Evolutionary conservation across 2,797 vertebrate genomes (phyloP).

Genomic region (Zalophus californianus): DNA sequence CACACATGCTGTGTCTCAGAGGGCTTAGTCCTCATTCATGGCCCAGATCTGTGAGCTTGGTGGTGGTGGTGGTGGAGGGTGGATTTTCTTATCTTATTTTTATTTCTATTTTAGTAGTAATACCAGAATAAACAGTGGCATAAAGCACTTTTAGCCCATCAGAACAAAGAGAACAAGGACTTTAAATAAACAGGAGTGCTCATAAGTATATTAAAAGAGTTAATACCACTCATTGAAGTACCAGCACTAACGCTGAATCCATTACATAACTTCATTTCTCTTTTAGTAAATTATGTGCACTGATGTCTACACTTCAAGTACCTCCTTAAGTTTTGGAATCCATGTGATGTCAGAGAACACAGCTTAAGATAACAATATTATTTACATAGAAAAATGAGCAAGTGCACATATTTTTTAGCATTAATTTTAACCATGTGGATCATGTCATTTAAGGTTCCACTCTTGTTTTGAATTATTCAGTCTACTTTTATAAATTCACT

Average conservation of each 20-base stretch:
- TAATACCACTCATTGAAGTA: neutral
- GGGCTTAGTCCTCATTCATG: neutral
- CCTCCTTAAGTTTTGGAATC: neutral
- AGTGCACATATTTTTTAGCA: neutral
- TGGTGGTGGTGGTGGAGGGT: neutral
- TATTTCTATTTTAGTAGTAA: neutral
- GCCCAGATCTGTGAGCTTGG: neutral
- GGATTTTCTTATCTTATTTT: constrained; percentile 20
- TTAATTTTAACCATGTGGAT: neutral
- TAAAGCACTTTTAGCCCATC: neutral
- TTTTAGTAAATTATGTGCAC: neutral
- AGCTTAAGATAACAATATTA: neutral
- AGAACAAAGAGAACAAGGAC: constrained; percentile 3
- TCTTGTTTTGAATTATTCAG: neutral
- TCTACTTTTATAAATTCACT: constrained; percentile 1
- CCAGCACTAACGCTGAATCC: neutral
- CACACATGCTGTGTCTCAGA: neutral
- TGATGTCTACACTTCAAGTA: neutral
- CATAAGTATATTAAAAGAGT: neutral
- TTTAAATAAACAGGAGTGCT: neutral
- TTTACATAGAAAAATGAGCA: constrained; percentile 23
- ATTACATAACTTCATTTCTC: neutral
- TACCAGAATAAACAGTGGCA: neutral
- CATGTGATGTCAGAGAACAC: neutral
- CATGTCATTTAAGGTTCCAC: neutral